Percentiles rank a stretch among this genome's conserved stretches.
Evolutionary conservation across 2,113 vertebrate species (phyloP).

Genomic region (Electrona antarctica): DNA sequence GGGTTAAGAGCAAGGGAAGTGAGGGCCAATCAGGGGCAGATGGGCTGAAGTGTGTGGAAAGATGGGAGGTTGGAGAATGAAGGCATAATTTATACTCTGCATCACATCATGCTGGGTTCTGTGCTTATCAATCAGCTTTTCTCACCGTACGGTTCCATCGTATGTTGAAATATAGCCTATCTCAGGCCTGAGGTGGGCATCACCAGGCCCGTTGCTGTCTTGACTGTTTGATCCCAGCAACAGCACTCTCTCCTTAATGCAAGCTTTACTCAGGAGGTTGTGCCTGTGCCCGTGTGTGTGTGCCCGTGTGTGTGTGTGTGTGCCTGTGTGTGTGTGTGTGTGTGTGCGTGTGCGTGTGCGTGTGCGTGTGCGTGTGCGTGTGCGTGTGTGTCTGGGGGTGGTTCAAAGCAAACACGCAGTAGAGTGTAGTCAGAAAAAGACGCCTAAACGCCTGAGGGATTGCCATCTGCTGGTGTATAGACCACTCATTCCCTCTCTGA

Average conservation of each 20-base stretch:
- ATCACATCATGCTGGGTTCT: constrained; percentile 15
- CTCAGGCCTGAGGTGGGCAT: constrained; percentile 46
- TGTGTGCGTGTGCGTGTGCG: too few relatives aligned
- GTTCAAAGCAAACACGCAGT: constrained; percentile 57
- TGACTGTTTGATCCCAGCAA: constrained; percentile 65
- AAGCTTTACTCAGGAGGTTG: constrained; percentile 35
- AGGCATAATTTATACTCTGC: constrained; percentile 16
- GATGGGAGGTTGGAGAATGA: constrained; percentile 26
- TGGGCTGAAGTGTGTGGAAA: constrained; percentile 2
- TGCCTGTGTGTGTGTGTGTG: too few relatives aligned
- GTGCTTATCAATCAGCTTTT: too few relatives aligned
- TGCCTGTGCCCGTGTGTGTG: too few relatives aligned
- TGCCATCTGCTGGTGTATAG: constrained; percentile 54
- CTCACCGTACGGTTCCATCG: too few relatives aligned
- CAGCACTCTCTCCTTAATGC: constrained; percentile 44
- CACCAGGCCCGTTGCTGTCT: constrained; percentile 60
- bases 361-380: too few relatives aligned
- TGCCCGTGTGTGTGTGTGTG: too few relatives aligned
- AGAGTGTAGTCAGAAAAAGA: constrained; percentile 38
- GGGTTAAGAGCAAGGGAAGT: constrained; percentile 40
- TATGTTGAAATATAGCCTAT: too few relatives aligned
- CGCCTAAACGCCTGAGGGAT: constrained; percentile 50
- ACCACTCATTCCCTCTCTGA: constrained; percentile 46
- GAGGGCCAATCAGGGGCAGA: not conserved
- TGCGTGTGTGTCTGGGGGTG: constrained; percentile 13